Evolutionary conservation across 1,140 invertebrate genomes (phyloP).

Genomic region (Hypothenemus hampei): DNA sequence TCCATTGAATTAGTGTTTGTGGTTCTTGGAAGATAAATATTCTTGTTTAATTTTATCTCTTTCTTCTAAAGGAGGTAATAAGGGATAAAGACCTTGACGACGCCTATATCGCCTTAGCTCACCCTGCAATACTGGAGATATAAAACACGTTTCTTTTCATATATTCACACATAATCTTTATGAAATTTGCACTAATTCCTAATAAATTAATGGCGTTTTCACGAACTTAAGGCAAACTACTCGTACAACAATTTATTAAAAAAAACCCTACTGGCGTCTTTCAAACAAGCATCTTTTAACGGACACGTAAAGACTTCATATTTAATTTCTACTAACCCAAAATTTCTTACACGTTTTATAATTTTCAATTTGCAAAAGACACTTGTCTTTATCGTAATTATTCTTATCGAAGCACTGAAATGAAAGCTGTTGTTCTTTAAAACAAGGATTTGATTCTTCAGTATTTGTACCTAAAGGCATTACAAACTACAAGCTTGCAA

Average conservation of each 20-base stretch:
- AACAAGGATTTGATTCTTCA: constrained; percentile 44
- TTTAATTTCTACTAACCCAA: constrained; percentile 41
- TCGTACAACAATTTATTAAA: constrained; percentile 1
- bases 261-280: background rate
- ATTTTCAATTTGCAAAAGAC: constrained; percentile 57
- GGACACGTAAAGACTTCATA: background rate
- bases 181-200: background rate
- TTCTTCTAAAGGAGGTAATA: constrained; percentile 49
- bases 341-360: constrained; percentile 55
- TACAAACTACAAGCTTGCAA: no score
- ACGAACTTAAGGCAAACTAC: no score
- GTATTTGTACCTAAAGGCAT: constrained; percentile 45
- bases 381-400: constrained; percentile 56
- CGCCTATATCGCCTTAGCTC: constrained; percentile 40
- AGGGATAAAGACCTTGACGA: constrained; percentile 48
- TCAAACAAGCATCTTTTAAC: background rate
- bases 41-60: constrained; percentile 50
- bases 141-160: background rate
- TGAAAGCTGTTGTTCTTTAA: constrained; percentile 56
- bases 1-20: background rate
- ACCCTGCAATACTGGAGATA: no score
- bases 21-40: constrained; percentile 34
- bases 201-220: background rate
- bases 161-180: background rate
- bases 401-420: constrained; percentile 57